Evolutionary conservation across 2,113 vertebrate species (phyloP), one percentile per base, ranked within the genome.

Genomic region (Podilymbus podiceps): DNA sequence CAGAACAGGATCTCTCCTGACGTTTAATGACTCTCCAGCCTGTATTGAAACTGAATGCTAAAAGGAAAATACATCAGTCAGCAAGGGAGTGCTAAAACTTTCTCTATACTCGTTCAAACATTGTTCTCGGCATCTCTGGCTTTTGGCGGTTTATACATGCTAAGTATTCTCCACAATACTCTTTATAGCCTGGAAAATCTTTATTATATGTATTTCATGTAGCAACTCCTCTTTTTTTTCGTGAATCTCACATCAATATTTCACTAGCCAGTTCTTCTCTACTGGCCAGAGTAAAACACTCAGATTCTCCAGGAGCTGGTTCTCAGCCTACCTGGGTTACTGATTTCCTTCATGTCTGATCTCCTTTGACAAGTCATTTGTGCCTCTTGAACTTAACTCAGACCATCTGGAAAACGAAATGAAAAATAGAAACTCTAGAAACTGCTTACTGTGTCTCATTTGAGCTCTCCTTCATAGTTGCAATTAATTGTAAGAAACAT

Each of bases 61-160:
- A 64, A 95, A 97, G 93, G 91, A 95, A 81, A 93, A 69, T 72
- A 96, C 83, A 76, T 95, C 92, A 95, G 91, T 96, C 69, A 93
- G 84, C 73, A 82, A 92, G 62, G 66, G 81, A 91, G 38, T 79
- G 80, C 80, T 95, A 85, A 85, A 93, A 71, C 55, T 83, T 50
- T 83, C 69, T 82, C 62, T 91, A 31, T 76, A 40, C 59, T 94
- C 2, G 0, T 94, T 85, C 66, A 90, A 76, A 94, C 49, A 68
- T 78, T 49, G 56, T 28, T 82, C 77, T 89, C 94, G 93, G 89
- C 77, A 89, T 88, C 87, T 94, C 85, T 89, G 73, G n/a, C 18
- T 95, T 94, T 87, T 56, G 15, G 33, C 59, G 40, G 18, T 71
- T 94, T 75, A 75, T 50, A 64, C 9, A n/a, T 53, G 24, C 56